A percentile compares a stretch with the other conserved stretches of the same genome.
Evolutionary conservation across 2,113 vertebrate species (phyloP).

Genomic region (Bombycilla garrulus): DNA sequence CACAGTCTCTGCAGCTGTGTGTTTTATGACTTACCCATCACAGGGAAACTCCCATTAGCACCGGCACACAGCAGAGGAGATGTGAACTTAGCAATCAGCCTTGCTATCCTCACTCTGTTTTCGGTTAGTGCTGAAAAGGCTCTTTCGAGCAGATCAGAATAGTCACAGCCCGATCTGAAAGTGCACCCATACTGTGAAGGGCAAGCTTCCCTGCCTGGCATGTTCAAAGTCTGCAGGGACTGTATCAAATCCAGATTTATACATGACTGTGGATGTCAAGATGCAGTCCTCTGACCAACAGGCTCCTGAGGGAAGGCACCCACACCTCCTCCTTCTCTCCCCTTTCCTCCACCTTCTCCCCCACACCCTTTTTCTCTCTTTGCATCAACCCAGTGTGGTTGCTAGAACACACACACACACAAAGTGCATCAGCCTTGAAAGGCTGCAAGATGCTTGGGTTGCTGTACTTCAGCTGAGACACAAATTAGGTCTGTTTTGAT

Average conservation of each 20-base stretch:
- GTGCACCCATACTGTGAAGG: slow-evolving; percentile 23
- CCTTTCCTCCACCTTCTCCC: background rate
- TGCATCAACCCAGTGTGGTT: background rate
- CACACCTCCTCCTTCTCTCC: background rate
- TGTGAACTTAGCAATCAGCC: slow-evolving; percentile 20
- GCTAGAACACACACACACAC: background rate
- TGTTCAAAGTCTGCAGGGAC: background rate
- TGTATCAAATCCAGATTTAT: background rate
- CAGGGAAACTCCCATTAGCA: slow-evolving; percentile 23
- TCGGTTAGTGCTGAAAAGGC: background rate
- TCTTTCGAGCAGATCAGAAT: slow-evolving; percentile 23
- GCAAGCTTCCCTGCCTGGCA: slow-evolving; percentile 31
- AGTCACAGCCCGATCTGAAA: background rate
- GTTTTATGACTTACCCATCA: slow-evolving; percentile 38
- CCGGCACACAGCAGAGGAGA: background rate
- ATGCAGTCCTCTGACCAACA: background rate
- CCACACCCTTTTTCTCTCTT: background rate
- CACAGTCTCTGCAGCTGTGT: background rate
- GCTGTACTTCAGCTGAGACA: slow-evolving; percentile 1
- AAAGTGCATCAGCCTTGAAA: background rate
- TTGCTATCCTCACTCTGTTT: background rate
- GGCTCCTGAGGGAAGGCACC: background rate
- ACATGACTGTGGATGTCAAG: background rate
- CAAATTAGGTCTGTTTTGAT: background rate
- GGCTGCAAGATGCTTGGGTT: background rate